phyloP scores from a whole-genome alignment of 1,140 invertebrate genomes.

The Delia radicum region DNA sequence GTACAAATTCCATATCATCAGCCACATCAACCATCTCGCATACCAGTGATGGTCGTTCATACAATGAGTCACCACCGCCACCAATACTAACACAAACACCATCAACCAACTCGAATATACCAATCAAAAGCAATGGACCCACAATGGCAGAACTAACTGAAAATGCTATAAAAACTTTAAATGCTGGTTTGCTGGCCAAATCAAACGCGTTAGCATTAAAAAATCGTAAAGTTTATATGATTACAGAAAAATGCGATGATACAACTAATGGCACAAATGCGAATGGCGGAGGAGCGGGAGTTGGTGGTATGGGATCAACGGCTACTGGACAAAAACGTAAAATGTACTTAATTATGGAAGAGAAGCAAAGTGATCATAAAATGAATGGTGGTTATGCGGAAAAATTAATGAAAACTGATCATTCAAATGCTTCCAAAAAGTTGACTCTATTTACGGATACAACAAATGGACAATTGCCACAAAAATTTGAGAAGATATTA shows the following conservation, averaged over 20 bases:
- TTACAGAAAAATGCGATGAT: slow-evolving; percentile 44
- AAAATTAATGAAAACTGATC: slow-evolving; percentile 26
- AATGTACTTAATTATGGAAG: slow-evolving; percentile 50
- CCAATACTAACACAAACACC: background rate
- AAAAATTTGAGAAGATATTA: slow-evolving; percentile 48
- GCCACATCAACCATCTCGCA: slow-evolving; percentile 35
- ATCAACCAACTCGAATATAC: background rate
- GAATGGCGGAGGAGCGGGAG: background rate
- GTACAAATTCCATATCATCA: slow-evolving; percentile 50
- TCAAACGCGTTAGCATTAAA: slow-evolving; percentile 24
- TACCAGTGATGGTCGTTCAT: slow-evolving; percentile 41
- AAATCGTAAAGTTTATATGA: slow-evolving; percentile 46
- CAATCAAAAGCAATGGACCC: slow-evolving; percentile 11
- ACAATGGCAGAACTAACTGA: slow-evolving; percentile 4
- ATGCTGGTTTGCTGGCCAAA: slow-evolving; percentile 32
- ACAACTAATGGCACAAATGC: background rate
- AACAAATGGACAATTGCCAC: slow-evolving; percentile 36
- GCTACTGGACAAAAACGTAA: slow-evolving; percentile 37
- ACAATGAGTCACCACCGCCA: slow-evolving; percentile 35
- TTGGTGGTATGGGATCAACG: background rate
- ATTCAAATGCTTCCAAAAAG: slow-evolving; percentile 31
- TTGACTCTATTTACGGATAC: slow-evolving; percentile 45
- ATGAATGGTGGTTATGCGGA: background rate
- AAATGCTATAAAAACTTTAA: slow-evolving; percentile 24
- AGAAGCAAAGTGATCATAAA: slow-evolving; percentile 35